phyloP scores from a whole-genome alignment of 2,797 vertebrate species.

The Chelon labrosus region DNA sequence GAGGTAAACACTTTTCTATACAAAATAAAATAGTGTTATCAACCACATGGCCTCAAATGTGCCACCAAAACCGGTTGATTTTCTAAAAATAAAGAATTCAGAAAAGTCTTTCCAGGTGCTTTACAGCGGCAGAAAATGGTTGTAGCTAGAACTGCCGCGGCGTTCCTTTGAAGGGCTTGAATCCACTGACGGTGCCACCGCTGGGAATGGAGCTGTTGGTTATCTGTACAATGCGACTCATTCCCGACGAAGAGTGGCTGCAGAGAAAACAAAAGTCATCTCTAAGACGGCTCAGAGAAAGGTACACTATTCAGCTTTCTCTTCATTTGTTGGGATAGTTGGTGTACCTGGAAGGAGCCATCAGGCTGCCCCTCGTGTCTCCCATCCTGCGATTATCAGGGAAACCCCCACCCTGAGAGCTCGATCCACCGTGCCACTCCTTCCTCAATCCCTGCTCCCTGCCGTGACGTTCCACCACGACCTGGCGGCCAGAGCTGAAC shows the following conservation, averaged over 20 bases:
- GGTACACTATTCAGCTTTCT: neutral
- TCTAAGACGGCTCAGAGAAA: constrained; percentile 4
- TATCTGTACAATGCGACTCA: constrained; percentile 98
- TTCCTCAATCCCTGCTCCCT: constrained; percentile 93
- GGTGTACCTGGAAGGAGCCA: constrained; percentile 90
- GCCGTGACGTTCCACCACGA: constrained; percentile 91
- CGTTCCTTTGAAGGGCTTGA: constrained; percentile 96
- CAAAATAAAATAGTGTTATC: constrained; percentile 74
- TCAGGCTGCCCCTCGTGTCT: constrained; percentile 89
- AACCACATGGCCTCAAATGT: constrained; percentile 61
- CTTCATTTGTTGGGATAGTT: neutral
- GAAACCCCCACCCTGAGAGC: constrained; percentile 90
- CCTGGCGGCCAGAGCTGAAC: constrained; percentile 91
- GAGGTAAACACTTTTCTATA: constrained; percentile 77
- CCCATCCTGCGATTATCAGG: constrained; percentile 89
- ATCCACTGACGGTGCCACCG: constrained; percentile 91
- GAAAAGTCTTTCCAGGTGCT: constrained; percentile 64
- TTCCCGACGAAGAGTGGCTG: constrained; percentile 93
- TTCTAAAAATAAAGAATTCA: constrained; percentile 83
- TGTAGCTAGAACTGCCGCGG: constrained; percentile 89
- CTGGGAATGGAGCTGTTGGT: constrained; percentile 92
- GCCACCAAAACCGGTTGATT: constrained; percentile 76
- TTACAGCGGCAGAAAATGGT: constrained; percentile 34
- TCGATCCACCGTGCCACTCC: constrained; percentile 92
- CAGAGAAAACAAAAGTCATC: constrained; percentile 30